Base-by-base conservation (phyloP, 2,888 invertebrate species). In the Emesis russula region DNA sequence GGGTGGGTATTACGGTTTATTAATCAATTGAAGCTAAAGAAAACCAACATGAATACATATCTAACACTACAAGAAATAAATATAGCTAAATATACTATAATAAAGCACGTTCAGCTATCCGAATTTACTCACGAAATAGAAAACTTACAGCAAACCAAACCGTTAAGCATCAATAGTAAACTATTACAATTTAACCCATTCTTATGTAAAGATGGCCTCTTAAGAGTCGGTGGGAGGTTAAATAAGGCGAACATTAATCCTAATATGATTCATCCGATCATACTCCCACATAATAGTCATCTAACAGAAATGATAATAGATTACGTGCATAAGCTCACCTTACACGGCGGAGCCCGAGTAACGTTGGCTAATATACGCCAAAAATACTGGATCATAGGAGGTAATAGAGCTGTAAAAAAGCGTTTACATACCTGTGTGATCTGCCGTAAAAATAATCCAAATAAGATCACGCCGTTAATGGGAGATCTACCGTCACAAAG, bases 401-500 rank as follows among this genome's bases (percentile, higher is more conserved):
- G 83, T 33, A 76, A 76, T 48, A 33, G 77, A 31, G 70, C 76
- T 71, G 75, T 83, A 1, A 86, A 83, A 58, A 79, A 75, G 18
- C 73, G 33, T 11, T 15, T 83, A 33, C 58, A 75, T 11, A 48
- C 38, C 6, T 83, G 83, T 36, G 68, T 82, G 1, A 78, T 13
- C 4, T 86, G 82, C 68, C 44, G 77, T 9, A 81, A 78, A 82
- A 48, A 90, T n/a, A 73, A 86, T 0, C 81, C 86, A 38, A 31
- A 6, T 11, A 85, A 68, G 25, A 85, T 82, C 63, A 13, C 80
- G 7, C 89, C 88, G 38, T 15, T 90, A 9, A 88, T 86, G 85
- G 90, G 86, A 66, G 87, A 90, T 63, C 36, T 92, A 36, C 90
- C 89, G 0, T 13, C 33, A 4, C 36, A 33, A 13, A 33, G 73